Conservation (phyloP, 2,113 vertebrate species). For the Callionymus lyra region DNA sequence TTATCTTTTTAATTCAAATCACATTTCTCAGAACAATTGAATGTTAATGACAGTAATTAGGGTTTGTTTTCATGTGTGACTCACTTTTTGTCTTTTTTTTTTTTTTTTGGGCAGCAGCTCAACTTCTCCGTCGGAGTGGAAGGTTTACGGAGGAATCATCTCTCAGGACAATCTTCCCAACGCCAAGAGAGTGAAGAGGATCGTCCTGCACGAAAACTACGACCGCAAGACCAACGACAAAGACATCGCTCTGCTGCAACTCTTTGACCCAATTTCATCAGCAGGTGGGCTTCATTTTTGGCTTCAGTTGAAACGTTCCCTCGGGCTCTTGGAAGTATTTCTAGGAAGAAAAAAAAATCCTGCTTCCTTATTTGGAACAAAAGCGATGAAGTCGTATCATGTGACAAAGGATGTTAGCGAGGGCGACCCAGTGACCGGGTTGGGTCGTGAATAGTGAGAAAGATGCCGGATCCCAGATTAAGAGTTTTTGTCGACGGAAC, state of each 20-base stretch:
- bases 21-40: too few relatives aligned
- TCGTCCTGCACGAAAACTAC: slow-evolving; percentile 78
- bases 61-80: neutral
- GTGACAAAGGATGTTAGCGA: too few relatives aligned
- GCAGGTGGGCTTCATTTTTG: slow-evolving; percentile 58
- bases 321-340: too few relatives aligned
- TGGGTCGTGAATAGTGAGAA: too few relatives aligned
- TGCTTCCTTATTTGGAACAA: too few relatives aligned
- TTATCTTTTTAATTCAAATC: too few relatives aligned
- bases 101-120: slow-evolving; percentile 6
- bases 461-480: too few relatives aligned
- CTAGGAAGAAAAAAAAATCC: too few relatives aligned
- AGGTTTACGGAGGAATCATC: slow-evolving; percentile 67
- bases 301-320: too few relatives aligned
- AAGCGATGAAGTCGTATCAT: too few relatives aligned
- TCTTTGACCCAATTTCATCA: slow-evolving; percentile 62
- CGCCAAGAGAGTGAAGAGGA: slow-evolving; percentile 60
- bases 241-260: slow-evolving; percentile 77
- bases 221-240: slow-evolving; percentile 64
- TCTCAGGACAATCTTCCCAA: slow-evolving; percentile 52
- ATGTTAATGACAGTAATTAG: neutral
- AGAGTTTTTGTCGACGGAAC: too few relatives aligned
- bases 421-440: too few relatives aligned
- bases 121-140: slow-evolving; percentile 59
- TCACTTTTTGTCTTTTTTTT: slow-evolving; percentile 1